Conservation (phyloP, 2,797 vertebrate genomes). For the Halcyon badia region DNA sequence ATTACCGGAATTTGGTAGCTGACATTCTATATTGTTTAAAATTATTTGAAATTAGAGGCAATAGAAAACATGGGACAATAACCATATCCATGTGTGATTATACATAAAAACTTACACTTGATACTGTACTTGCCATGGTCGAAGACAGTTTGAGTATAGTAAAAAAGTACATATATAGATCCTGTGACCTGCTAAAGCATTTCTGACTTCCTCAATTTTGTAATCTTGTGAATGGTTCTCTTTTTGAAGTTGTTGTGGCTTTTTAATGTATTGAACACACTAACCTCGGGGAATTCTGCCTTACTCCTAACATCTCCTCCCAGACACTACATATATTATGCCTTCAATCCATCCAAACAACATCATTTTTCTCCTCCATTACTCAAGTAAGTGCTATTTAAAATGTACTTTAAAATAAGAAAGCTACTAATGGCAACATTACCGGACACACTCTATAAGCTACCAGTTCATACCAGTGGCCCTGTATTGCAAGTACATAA, state of each 20-base stretch:
- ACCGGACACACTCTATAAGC: not conserved
- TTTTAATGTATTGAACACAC: not conserved
- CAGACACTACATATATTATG: not conserved
- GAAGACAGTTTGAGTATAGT: not conserved
- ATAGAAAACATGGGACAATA: not conserved
- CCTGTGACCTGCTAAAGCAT: not conserved
- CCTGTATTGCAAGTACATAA: not conserved
- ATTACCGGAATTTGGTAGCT: not conserved
- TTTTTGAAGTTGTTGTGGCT: not conserved
- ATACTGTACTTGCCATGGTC: not conserved
- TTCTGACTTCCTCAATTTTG: not conserved
- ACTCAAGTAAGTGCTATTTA: not conserved
- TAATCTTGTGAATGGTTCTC: not conserved
- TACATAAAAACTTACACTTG: not conserved
- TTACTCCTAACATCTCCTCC: not conserved
- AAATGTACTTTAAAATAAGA: not conserved
- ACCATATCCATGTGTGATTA: too few relatives aligned
- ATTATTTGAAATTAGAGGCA: not conserved
- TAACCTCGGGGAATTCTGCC: not conserved
- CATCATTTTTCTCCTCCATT: not conserved
- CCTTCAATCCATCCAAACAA: not conserved
- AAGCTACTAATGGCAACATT: not conserved
- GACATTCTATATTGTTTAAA: not conserved
- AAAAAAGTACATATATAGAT: not conserved
- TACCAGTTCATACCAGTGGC: not conserved